Percentiles rank a stretch among this genome's conserved stretches.
Conservation (phyloP, 2,113 vertebrate species). For the Clarias macrocephalus region DNA sequence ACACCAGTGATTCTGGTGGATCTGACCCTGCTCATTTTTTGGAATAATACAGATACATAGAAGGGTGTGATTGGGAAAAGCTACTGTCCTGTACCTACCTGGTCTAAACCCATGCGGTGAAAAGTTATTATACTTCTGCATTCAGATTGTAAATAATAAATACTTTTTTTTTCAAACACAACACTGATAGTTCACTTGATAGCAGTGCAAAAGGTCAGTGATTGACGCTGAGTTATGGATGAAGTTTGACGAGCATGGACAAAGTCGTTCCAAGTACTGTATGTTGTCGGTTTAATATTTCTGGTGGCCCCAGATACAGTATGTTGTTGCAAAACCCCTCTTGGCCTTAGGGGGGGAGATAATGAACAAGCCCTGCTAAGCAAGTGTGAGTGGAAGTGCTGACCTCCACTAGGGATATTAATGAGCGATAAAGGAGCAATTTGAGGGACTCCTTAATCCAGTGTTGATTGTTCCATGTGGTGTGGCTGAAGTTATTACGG, state of each 20-base stretch:
- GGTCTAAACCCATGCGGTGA: not conserved
- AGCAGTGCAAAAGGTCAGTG: not conserved
- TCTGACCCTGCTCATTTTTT: not conserved
- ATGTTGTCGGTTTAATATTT: not conserved
- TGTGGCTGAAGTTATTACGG: not conserved
- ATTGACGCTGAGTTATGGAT: not conserved
- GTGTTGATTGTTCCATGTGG: not conserved
- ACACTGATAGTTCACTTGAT: not conserved
- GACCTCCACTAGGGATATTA: not conserved
- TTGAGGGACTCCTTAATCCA: not conserved
- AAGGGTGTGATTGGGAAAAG: not conserved
- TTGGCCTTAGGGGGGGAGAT: not conserved
- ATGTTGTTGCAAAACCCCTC: not conserved
- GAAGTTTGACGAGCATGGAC: not conserved
- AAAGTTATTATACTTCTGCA: not conserved
- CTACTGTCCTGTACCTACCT: not conserved
- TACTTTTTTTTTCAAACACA: not conserved
- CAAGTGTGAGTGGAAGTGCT: not conserved
- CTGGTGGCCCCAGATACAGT: not conserved
- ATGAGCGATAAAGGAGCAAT: not conserved
- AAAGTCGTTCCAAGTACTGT: not conserved
- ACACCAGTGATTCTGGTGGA: not conserved
- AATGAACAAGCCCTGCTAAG: not conserved
- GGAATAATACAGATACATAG: not conserved
- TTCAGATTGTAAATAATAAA: not conserved